Conservation (phyloP, 1,140 invertebrate genomes). For the Melanaphis sacchari region DNA sequence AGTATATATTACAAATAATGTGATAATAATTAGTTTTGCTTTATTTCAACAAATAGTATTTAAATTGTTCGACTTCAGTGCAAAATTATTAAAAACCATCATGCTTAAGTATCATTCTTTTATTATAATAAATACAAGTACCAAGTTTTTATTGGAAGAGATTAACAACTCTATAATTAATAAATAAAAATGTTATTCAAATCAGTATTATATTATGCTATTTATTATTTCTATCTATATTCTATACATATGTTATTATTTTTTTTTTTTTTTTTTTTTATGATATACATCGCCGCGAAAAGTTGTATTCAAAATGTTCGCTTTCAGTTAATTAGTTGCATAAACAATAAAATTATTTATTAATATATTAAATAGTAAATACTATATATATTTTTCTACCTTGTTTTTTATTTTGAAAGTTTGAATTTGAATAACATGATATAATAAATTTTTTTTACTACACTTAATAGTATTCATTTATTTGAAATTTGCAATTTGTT, state of each 20-base stretch:
- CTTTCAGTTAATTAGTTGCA: not conserved
- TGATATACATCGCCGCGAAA: not conserved
- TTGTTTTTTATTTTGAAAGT: not conserved
- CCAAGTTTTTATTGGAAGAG: too few species aligned
- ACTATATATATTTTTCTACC: not conserved
- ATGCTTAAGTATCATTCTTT: too few species aligned
- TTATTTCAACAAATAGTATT: too few species aligned
- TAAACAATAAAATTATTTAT: not conserved
- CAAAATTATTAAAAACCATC: too few species aligned
- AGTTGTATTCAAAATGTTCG: not conserved
- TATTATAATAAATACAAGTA: too few species aligned
- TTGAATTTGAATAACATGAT: not conserved
- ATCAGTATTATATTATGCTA: not conserved
- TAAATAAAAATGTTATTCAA: not conserved
- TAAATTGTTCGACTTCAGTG: too few species aligned
- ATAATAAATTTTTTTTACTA: not conserved
- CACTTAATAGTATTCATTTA: not conserved
- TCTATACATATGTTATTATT: not conserved
- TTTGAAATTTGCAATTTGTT: not conserved
- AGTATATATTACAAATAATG: too few species aligned
- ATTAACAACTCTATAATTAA: too few species aligned
- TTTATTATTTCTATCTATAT: not conserved
- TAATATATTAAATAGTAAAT: not conserved
- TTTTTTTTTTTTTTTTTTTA: too few species aligned
- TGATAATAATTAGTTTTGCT: too few species aligned